phyloP scores from a whole-genome alignment of 2,888 invertebrate genomes.

The Pammene aurita region DNA sequence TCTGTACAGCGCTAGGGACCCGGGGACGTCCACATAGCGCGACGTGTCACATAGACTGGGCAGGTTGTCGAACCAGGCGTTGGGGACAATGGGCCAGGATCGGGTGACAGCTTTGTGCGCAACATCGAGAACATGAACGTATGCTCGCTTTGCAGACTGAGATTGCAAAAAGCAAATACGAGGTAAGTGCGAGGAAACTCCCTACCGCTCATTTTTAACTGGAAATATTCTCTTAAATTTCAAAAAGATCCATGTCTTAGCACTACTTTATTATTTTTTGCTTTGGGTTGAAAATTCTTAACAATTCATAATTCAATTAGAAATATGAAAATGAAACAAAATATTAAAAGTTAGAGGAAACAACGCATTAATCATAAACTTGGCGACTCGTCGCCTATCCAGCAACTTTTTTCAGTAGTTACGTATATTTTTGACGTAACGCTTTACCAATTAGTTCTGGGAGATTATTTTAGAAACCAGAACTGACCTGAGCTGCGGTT shows the following conservation, averaged over 20 bases:
- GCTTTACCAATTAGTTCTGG: constrained; percentile 23
- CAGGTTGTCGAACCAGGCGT: constrained; percentile 72
- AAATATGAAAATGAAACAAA: too few relatives aligned
- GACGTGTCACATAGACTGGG: constrained; percentile 73
- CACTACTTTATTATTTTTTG: too few relatives aligned
- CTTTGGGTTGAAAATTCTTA: too few relatives aligned
- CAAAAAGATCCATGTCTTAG: too few relatives aligned
- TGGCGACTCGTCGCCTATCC: neutral
- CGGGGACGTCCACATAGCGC: constrained; percentile 71
- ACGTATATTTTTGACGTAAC: constrained; percentile 19
- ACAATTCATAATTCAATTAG: too few relatives aligned
- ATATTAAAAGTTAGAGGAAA: neutral
- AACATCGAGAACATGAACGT: constrained; percentile 69
- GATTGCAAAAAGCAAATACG: constrained; percentile 15
- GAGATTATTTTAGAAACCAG: constrained; percentile 35
- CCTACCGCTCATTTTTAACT: neutral
- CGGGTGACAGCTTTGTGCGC: constrained; percentile 68
- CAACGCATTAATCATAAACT: constrained; percentile 6
- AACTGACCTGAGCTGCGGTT: constrained; percentile 46
- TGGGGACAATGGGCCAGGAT: constrained; percentile 66
- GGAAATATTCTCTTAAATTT: too few relatives aligned
- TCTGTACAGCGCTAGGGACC: constrained; percentile 54
- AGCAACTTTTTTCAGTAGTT: constrained; percentile 9
- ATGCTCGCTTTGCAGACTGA: constrained; percentile 44
- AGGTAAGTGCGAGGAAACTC: neutral